Percentiles rank a stretch among this genome's conserved stretches.
phyloP scores from a whole-genome alignment of 53 echinoderm and acorn worm genomes.

The Paracentrotus lividus region DNA sequence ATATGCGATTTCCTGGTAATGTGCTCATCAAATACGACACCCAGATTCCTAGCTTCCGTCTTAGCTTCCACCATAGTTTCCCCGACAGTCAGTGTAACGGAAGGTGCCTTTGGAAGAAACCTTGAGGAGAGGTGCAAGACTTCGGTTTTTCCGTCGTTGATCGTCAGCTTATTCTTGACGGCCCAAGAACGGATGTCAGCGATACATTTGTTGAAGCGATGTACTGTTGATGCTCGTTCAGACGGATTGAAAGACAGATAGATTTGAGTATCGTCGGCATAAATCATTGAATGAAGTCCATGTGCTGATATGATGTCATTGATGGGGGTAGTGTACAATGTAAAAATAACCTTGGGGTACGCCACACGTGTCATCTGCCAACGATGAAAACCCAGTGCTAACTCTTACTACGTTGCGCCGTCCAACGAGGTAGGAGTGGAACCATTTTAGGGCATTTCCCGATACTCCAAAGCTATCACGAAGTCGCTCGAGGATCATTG shows the following conservation, averaged over 20 bases:
- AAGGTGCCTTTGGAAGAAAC: constrained; percentile 13
- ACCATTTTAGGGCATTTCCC: too few species aligned
- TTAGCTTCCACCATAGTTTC: constrained; percentile 37
- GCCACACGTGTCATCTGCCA: background rate
- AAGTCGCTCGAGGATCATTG: too few species aligned
- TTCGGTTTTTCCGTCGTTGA: constrained; percentile 62
- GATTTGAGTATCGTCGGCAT: constrained; percentile 55
- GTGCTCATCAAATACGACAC: constrained; percentile 57
- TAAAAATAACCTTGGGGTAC: background rate
- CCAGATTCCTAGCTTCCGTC: constrained; percentile 55
- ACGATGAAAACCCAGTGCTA: background rate
- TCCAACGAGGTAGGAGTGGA: too few species aligned
- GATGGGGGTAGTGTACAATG: too few species aligned
- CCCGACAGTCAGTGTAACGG: constrained; percentile 33
- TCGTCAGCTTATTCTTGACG: constrained; percentile 40
- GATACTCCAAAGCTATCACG: too few species aligned
- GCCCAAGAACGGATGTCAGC: constrained; percentile 51
- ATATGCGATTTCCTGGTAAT: constrained; percentile 32
- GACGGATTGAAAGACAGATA: constrained; percentile 64
- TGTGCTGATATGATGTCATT: background rate
- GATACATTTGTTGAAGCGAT: constrained; percentile 1
- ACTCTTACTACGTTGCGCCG: background rate
- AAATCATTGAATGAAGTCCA: constrained; percentile 17
- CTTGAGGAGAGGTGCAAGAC: constrained; percentile 61
- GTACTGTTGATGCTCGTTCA: constrained; percentile 5